phyloP scores from a whole-genome alignment of 2,113 vertebrate species.

The Stigmatopora argus region DNA sequence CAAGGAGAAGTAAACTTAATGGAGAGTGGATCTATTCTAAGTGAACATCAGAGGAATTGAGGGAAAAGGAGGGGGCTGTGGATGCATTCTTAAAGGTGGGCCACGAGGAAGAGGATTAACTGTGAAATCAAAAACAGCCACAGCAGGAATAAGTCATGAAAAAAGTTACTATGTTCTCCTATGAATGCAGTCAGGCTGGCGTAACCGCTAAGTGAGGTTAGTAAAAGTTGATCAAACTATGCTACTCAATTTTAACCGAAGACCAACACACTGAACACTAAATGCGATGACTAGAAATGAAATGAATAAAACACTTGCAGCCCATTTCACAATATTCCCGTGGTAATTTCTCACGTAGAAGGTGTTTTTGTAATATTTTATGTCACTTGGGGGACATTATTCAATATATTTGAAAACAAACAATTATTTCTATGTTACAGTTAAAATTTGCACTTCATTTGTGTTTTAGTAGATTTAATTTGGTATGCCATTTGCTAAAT shows the following conservation, averaged over 20 bases:
- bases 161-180: constrained; percentile 61
- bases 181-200: constrained; percentile 36
- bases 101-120: constrained; percentile 30
- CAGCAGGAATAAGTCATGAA: constrained; percentile 61
- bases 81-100: constrained; percentile 30
- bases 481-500: neutral
- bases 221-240: neutral
- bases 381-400: too few relatives aligned
- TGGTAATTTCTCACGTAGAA: neutral
- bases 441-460: too few relatives aligned
- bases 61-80: neutral
- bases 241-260: neutral
- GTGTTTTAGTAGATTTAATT: neutral
- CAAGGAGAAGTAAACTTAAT: constrained; percentile 47
- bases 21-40: constrained; percentile 24
- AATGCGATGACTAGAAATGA: neutral
- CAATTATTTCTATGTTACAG: too few relatives aligned
- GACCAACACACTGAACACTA: neutral
- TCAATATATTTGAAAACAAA: too few relatives aligned
- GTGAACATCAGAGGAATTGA: constrained; percentile 22
- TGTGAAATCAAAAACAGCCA: constrained; percentile 73
- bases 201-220: constrained; percentile 29
- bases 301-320: neutral
- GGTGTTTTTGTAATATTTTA: too few relatives aligned
- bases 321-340: neutral